Conservation (phyloP, 1,140 invertebrate species). For the Apis florea region DNA sequence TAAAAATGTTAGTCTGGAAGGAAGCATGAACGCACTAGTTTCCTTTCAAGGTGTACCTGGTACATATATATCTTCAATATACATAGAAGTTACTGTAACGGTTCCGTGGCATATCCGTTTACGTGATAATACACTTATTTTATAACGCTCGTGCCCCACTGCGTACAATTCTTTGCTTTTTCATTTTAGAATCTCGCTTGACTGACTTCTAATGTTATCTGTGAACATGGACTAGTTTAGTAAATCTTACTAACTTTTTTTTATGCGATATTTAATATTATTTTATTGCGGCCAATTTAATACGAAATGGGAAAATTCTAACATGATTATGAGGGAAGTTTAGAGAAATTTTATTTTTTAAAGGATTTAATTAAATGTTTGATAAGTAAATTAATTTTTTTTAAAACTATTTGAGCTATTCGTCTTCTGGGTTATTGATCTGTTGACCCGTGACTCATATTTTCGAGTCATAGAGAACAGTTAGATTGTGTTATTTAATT, state of each 20-base stretch:
- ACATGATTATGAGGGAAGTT: too few relatives aligned
- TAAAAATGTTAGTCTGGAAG: background rate
- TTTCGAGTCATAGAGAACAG: too few relatives aligned
- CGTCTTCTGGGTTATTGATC: too few relatives aligned
- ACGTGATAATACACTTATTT: conserved; percentile 61
- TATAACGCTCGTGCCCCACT: conserved; percentile 43
- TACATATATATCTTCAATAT: conserved; percentile 35
- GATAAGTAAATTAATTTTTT: too few relatives aligned
- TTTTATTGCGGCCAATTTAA: background rate
- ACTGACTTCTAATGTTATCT: background rate
- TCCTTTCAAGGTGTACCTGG: conserved; percentile 4
- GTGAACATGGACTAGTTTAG: background rate
- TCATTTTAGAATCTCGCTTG: conserved; percentile 13
- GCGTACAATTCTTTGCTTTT: conserved; percentile 25
- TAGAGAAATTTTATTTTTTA: too few relatives aligned
- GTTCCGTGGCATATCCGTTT: conserved; percentile 66
- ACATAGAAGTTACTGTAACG: conserved; percentile 59
- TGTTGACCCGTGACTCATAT: too few relatives aligned
- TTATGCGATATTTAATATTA: background rate
- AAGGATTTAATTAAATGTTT: too few relatives aligned
- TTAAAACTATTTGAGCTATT: too few relatives aligned
- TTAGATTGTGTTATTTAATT: too few relatives aligned
- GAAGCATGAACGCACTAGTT: conserved; percentile 9
- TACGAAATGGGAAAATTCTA: background rate
- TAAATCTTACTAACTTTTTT: background rate